Evolutionary conservation across 2,113 vertebrate genomes (phyloP).

Genomic region (Hypanus sabinus): DNA sequence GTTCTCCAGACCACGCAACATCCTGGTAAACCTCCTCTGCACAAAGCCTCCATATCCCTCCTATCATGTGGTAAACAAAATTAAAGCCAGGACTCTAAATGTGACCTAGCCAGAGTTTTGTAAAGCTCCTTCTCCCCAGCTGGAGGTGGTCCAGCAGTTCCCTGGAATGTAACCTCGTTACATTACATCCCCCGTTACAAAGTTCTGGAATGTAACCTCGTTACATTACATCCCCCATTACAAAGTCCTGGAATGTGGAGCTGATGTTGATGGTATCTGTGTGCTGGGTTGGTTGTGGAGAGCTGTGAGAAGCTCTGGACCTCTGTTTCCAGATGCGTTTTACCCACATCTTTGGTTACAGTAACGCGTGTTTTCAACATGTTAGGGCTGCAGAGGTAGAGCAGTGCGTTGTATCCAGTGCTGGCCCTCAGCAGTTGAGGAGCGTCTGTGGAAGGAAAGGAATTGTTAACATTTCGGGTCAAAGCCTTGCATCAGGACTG

Average conservation of each 20-base stretch:
- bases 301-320: background rate
- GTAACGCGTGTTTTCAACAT: no score
- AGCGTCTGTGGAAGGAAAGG: no score
- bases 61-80: no score
- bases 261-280: background rate
- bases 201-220: background rate
- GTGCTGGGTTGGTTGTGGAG: background rate
- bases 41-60: no score
- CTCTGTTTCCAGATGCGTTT: background rate
- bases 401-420: background rate
- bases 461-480: no score
- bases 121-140: background rate
- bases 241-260: background rate
- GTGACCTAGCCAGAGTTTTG: no score
- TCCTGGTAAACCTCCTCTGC: no score
- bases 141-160: background rate
- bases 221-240: background rate
- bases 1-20: no score
- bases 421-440: background rate
- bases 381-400: background rate
- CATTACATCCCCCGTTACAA: background rate
- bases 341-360: background rate
- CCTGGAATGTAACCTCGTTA: background rate
- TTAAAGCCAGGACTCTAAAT: no score
- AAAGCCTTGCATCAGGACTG: no score